phyloP scores from a whole-genome alignment of 2,113 vertebrate genomes.

The Formicarius rufipectus region DNA sequence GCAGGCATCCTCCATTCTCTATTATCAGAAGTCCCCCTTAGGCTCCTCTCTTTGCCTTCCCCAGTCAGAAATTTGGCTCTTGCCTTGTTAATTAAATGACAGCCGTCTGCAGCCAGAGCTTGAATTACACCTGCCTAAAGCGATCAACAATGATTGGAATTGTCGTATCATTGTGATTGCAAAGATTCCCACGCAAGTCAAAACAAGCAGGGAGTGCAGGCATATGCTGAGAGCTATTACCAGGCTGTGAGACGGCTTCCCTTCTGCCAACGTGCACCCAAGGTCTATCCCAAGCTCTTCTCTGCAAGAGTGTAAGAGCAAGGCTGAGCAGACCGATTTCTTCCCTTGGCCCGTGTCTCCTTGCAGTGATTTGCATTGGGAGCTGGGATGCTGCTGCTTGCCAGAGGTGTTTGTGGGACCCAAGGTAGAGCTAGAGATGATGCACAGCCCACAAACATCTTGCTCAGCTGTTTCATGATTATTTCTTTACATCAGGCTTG shows the following conservation, averaged over 20 bases:
- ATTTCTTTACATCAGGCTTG: constrained; percentile 13
- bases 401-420: background rate
- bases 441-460: background rate
- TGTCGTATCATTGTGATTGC: constrained; percentile 4
- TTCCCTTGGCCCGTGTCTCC: background rate
- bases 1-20: background rate
- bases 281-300: background rate
- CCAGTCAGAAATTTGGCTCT: constrained; percentile 29
- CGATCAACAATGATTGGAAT: background rate
- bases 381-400: background rate
- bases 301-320: background rate
- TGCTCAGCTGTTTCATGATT: background rate
- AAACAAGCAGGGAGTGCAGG: background rate
- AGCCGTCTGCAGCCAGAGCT: constrained; percentile 35
- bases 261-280: background rate
- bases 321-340: background rate
- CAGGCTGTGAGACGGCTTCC: background rate
- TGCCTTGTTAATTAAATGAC: constrained; percentile 43
- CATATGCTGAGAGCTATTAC: background rate
- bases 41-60: constrained; percentile 33
- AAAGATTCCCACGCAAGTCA: constrained; percentile 25
- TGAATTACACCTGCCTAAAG: constrained; percentile 59
- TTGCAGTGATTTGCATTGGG: background rate
- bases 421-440: constrained; percentile 1
- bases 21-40: background rate